Evolutionary conservation across 1,140 invertebrate species (phyloP), one percentile per base, ranked within the genome.

Genomic region (Drosophila pruinosa): DNA sequence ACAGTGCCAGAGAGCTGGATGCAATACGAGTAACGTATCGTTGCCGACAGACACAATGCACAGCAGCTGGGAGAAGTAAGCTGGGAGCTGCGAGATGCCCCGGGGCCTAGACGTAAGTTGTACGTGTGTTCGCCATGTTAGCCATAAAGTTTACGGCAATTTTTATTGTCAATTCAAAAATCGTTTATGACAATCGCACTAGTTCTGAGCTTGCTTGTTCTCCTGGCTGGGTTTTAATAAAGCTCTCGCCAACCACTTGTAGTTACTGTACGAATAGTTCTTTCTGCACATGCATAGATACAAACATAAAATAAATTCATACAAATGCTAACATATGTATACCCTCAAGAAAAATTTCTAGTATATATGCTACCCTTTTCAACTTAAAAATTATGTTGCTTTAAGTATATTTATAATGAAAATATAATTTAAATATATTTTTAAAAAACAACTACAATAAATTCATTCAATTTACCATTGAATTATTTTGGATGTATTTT

Each of bases 161-260:
- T 77, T 89, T 90, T 83, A 88, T 88, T 81, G 73, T 75, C 81
- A 89, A 85, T 83, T 90, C 79, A 88, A 90, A 90, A 88, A 88
- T 90, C 88, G 75, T 90, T 90, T 90, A 90, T 79, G 88, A 88
- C 82, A 85, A 89, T 78, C 77, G 82, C 61, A 72, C 62, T 72
- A 72, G 70, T 68, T 68, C 59, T 48, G 56, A 79, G 53, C 68
- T 31, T 58, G 28, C 8, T 34, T 54, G 41, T n/a, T n/a, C n/a
- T n/a, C n/a, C 36, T 39, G 21, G 34, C 64, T 59, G 75, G 47
- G 64, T 72, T 82, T 86, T 88, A 78, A 78, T 88, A 86, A 83
- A 78, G 61, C 65, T 75, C 56, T 78, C 41, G 26, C 48, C 69
- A 14, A 21, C 69, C 22, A 41, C 21, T 38, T 19, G 14, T 6